Base-by-base conservation (phyloP, 2,797 vertebrate species). In the Semotilus atromaculatus region DNA sequence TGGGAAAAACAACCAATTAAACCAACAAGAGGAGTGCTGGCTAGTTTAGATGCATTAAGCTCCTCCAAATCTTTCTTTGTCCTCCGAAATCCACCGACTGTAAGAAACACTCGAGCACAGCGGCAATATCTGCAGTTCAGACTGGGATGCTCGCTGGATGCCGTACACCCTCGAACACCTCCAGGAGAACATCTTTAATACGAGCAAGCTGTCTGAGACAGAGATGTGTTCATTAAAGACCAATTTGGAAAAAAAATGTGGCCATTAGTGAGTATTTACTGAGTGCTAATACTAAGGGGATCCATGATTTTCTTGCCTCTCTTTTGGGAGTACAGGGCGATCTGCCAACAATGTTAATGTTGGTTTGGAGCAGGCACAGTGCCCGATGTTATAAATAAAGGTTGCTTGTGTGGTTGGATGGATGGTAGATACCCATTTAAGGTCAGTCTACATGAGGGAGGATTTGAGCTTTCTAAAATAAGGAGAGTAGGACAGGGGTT, bases 71-170 rank as follows among this genome's bases (percentile, higher is more conserved):
- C 34, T 23, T 21, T 58, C 34, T 23, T 13, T 38, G 48, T 55
- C 48, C 72, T 68, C 45, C 10, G 21, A 64, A 58, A 74, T 29
- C 45, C 60, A 67, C 34, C 58, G 5, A 34, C 68, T 64, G 5
- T 31, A 34, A 82, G 80, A 45, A 75, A 26, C 60, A 66, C 87
- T 91, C 86, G 85, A 66, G 90, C 89, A 90, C 85, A 87, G 87
- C 89, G 89, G 86, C 80, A 80, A 89, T 90, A 93, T 91, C 92
- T 92, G 90, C 86, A 90, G 75, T 82, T 78, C 80, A 31, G 55
- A 86, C 85, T 64, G 29, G 13, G 60, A 29, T 31, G 14, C 29
- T 64, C 29, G 0, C 74, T 80, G 45, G 48, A 78, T 34, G 21
- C 10, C 0, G 23, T 18, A n/a, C 19, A 68, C 18, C 43, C 45